phyloP scores from a whole-genome alignment of 2,113 vertebrate genomes.

The Chamaetylas fuelleborni region DNA sequence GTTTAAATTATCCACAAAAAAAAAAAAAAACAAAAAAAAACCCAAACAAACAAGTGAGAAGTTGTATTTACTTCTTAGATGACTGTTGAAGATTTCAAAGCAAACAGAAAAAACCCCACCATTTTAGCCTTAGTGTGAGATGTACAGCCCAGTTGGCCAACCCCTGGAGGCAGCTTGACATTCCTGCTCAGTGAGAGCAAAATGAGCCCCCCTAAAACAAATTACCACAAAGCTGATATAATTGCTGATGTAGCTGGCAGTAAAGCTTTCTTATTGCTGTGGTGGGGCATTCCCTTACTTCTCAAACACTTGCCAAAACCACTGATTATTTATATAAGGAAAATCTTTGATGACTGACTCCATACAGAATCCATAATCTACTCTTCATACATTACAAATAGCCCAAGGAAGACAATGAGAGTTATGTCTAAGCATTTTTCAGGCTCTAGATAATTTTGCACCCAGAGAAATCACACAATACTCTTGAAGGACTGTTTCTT shows the following conservation, averaged over 20 bases:
- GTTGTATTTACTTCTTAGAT: not conserved
- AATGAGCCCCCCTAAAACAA: not conserved
- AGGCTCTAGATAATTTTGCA: not conserved
- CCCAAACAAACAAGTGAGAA: not conserved
- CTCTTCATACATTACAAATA: not conserved
- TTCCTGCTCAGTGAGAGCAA: not conserved
- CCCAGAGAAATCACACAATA: not conserved
- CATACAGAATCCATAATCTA: not conserved
- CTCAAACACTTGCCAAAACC: not conserved
- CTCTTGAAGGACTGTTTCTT: not conserved
- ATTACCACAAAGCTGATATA: not conserved
- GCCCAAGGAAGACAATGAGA: not conserved
- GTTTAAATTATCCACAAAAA: not conserved
- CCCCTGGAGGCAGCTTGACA: not conserved
- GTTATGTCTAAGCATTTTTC: not conserved
- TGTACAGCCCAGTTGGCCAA: not conserved
- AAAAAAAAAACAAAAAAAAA: no score
- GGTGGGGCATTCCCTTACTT: not conserved
- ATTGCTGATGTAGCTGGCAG: not conserved
- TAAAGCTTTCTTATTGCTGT: not conserved
- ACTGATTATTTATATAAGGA: not conserved
- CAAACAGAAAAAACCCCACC: accelerated
- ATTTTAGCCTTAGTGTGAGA: not conserved
- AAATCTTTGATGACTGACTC: not conserved
- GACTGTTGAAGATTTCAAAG: not conserved